Evolutionary conservation across 2,888 invertebrate genomes (phyloP), one percentile per base, ranked within the genome.

Genomic region (Cheilosia vulpina): DNA sequence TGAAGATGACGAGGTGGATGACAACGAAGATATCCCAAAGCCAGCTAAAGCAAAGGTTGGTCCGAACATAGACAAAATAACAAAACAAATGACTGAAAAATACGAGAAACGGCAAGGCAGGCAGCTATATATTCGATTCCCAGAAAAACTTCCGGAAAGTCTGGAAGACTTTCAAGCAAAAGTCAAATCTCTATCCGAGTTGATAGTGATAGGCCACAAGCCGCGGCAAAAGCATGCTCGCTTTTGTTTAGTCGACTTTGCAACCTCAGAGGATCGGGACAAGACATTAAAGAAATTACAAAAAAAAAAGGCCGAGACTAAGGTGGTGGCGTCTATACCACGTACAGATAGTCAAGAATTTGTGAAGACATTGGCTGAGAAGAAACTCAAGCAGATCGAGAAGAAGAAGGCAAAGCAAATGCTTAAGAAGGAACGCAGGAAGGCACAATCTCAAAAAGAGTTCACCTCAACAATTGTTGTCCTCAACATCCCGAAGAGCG

Each of bases 171-270:
- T 92, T 21, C 81, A 90, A 7, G 15, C 75, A 1, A 87, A 89
- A 60, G 88, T 88, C 0, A 90, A 89, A 52, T 34, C 88, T 0
- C 66, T 92, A 0, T 89, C 90, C 4, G 79, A 89, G 0, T 62
- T 91, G 34, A 88, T 90, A 17, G 52, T 87, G 0, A 89, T 87
- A 6, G 89, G 88, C 0, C 82, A 88, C 1, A 91, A 89, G 53
- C 92, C 91, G 0, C 89, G 91, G 0, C 92, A 91, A 27, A 90
- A 89, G 34, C 88, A 90, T 57, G 92, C 89, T 0, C 89, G 92
- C 0, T 91, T 91, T 47, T 91, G 92, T 41, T 87, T 91, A 2
- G 89, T 90, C 0, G 89, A 90, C 3, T 91, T 91, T 38, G 87
- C 88, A 15, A 87, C 88, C 0, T 80, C 88, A n/a, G 88, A 89